Evolutionary conservation across 2,888 invertebrate genomes (phyloP).

Genomic region (Ormia ochracea): DNA sequence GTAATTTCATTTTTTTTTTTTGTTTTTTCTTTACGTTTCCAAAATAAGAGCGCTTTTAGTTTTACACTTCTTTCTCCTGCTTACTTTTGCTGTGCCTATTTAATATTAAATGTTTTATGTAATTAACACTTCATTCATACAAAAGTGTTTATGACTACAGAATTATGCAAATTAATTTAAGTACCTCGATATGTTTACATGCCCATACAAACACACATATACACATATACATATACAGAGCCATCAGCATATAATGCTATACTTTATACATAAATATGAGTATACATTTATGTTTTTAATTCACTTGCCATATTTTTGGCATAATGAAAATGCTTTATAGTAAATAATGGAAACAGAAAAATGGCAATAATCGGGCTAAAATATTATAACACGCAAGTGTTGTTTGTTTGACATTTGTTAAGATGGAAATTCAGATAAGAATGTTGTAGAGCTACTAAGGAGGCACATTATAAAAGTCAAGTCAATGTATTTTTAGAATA

Average conservation of each 20-base stretch:
- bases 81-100: not conserved
- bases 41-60: not conserved
- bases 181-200: not conserved
- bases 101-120: slow-evolving; percentile 48
- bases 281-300: not conserved
- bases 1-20: not conserved
- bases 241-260: too few species aligned
- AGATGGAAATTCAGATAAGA: slow-evolving; percentile 31
- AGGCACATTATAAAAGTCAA: not conserved
- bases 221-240: not conserved
- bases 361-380: not conserved
- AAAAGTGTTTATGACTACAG: slow-evolving; percentile 58
- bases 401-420: slow-evolving; percentile 37
- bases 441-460: not conserved
- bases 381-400: slow-evolving; percentile 43
- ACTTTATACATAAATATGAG: too few species aligned
- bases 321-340: slow-evolving; percentile 4
- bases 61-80: not conserved
- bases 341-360: slow-evolving; percentile 4
- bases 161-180: slow-evolving; percentile 60
- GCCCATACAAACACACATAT: not conserved
- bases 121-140: slow-evolving; percentile 63
- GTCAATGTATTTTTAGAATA: slow-evolving; percentile 10
- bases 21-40: too few species aligned
- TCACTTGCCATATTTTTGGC: slow-evolving; percentile 4